Base-by-base conservation (phyloP, 2,888 invertebrate species). In the Rhagophthalmus giganteus region DNA sequence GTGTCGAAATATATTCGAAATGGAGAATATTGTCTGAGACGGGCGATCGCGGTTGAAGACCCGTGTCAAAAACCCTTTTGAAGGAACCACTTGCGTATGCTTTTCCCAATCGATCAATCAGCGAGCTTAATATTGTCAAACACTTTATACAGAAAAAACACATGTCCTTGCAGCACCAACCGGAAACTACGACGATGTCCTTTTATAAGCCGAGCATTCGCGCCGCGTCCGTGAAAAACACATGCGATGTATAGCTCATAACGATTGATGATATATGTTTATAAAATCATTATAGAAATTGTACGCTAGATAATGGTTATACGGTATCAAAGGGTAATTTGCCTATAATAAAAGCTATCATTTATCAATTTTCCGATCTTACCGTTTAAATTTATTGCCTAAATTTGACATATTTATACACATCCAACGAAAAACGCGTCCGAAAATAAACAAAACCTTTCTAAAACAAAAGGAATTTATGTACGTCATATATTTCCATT, bases 51-150 rank as follows among this genome's bases (percentile, higher is more conserved):
- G 37, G 24, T 24, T 11, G 25, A 28, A 37, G 28, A 33, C 47
- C 33, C 47, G 12, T 39, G 39, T 47, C 39, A 47, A 31, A 38
- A 37, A 26, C 38, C 50, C 59, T 48, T 61, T 57, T 53, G 50
- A 59, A 57, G 53, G 55, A 57, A 58, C 63, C n/a, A n/a, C 59
- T 64, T 62, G 58, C 59, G 58, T 64, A 62, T 61, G 63, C 64
- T 41, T 35, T 37, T 59, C 58, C 59, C 61, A 61, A 64, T 63
- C 65, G 63, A 66, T 66, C 66, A 65, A 65, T 66, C 65, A 64
- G 47, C 42, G 39, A 59, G 55, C 58, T 63, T 65, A 66, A 66
- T 63, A 60, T 62, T 63, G 66, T 64, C 66, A 61, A 62, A 62
- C 51, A 53, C 52, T 64, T 59, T 45, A 55, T 54, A 44, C 30